Percentiles rank a stretch among this genome's conserved stretches.
These are phyloP conservation scores for Portunus trituberculatus DNA, from an alignment of 1,140 invertebrate genomes.

Conservation along the genomic window DNA sequence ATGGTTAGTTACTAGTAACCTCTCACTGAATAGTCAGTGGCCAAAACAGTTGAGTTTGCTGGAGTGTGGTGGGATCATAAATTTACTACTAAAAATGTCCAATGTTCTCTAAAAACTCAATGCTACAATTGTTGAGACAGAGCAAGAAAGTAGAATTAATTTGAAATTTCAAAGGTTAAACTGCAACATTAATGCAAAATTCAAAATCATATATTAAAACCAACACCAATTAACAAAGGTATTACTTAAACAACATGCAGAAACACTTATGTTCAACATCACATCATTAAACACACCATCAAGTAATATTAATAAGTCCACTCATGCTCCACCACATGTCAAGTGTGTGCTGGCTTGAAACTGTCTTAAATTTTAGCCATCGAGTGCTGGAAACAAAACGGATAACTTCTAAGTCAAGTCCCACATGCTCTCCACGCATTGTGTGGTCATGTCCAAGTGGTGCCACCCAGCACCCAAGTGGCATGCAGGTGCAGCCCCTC, in stretches of 20 bases:
- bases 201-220: not conserved
- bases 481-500: not conserved
- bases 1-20: not conserved
- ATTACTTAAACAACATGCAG: not conserved
- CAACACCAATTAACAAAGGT: not conserved
- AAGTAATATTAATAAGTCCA: not conserved
- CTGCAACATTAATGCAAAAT: not conserved
- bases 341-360: not conserved
- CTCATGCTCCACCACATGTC: slow-evolving; percentile 17
- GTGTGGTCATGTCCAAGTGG: not conserved
- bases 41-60: not conserved
- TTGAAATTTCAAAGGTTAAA: not conserved
- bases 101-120: not conserved
- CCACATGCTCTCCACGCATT: not conserved
- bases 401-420: not conserved
- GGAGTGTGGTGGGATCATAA: not conserved
- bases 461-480: not conserved
- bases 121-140: not conserved
- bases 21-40: not conserved
- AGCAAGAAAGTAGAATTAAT: not conserved
- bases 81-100: not conserved
- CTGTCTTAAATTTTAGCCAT: not conserved
- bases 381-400: not conserved
- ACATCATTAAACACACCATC: not conserved
- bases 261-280: not conserved